phyloP scores from a whole-genome alignment of 2,797 vertebrate genomes.

The Hirundo rustica region DNA sequence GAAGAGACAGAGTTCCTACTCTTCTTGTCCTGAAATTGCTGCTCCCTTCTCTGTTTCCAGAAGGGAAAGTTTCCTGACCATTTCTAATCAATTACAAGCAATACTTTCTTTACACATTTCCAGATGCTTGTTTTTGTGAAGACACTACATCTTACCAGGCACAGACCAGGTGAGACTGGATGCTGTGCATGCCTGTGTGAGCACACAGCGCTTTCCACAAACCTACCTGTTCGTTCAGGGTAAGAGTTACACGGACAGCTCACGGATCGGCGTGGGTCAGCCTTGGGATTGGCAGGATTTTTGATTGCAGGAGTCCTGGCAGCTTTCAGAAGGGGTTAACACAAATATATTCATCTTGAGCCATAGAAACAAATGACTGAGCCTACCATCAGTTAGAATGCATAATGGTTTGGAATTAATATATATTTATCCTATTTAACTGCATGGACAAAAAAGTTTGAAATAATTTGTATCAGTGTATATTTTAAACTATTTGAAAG shows the following conservation, averaged over 20 bases:
- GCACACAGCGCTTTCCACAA: not conserved
- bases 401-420: conserved; percentile 11
- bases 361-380: not conserved
- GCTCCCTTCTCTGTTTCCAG: not conserved
- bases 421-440: not conserved
- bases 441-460: not conserved
- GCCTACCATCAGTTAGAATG: not conserved
- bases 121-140: not conserved
- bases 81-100: not conserved
- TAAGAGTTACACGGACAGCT: not conserved
- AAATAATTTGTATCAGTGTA: conserved; percentile 1
- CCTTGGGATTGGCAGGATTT: not conserved
- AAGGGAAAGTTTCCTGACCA: not conserved
- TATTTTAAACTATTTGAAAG: conserved; percentile 39
- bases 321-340: conserved; percentile 37
- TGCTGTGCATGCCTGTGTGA: not conserved
- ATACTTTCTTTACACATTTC: not conserved
- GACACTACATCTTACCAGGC: not conserved
- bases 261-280: not conserved
- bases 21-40: not conserved
- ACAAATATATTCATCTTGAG: conserved; percentile 14
- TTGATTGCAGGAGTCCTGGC: conserved; percentile 8
- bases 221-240: conserved; percentile 18
- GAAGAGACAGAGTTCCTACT: not conserved
- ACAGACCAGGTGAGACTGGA: not conserved